Base-by-base conservation (phyloP, 2,888 invertebrate species). In the Hetaerina titia region DNA sequence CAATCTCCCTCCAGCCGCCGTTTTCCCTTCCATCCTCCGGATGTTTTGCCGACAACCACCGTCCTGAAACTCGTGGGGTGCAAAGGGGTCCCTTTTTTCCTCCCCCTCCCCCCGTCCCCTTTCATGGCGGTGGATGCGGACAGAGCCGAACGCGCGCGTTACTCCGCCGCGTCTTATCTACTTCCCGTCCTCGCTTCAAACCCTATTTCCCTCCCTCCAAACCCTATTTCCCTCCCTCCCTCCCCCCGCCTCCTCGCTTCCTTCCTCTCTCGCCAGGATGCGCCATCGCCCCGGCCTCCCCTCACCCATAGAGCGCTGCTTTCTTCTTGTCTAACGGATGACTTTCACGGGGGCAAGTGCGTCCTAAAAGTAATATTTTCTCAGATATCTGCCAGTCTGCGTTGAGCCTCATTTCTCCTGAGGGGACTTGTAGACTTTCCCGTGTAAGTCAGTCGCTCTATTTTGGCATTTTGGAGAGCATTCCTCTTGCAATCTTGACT, bases 21-120 rank as follows among this genome's bases (percentile, higher is more conserved):
- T 22, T 69, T 69, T 19, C 81, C 81, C 57, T 64, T 64, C 63
- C 90, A 64, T 90, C 90, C 90, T 64, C 92, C 92, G 92, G 92
- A 92, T 92, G 92, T 92, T 92, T 64, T 92, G 69, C 63, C 69
- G 69, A 57, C 92, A 64, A 57, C 92, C 57, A 69, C 64, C 69
- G 74, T 92, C 92, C 81, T 81, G 25, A 60, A 60, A 60, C 60
- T 69, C 31, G 31, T 25, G 81, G 25, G 31, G 31, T 13, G 22
- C 25, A 31, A 22, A n/a, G n/a, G 69, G n/a, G 9, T 69, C n/a
- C 69, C 13, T 81, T 31, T 81, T 69, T 22, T n/a, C 19, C 69
- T n/a, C 9, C 69, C 6, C 19, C n/a, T 4, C 2, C 9, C 31
- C 31, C 64, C 63, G 31, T 60, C 60, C 25, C 90, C 13, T 15